These are phyloP conservation scores for Drosophila nr. perissopoda DNA, from an alignment of 2,888 invertebrate species.

Conservation along the genomic window DNA sequence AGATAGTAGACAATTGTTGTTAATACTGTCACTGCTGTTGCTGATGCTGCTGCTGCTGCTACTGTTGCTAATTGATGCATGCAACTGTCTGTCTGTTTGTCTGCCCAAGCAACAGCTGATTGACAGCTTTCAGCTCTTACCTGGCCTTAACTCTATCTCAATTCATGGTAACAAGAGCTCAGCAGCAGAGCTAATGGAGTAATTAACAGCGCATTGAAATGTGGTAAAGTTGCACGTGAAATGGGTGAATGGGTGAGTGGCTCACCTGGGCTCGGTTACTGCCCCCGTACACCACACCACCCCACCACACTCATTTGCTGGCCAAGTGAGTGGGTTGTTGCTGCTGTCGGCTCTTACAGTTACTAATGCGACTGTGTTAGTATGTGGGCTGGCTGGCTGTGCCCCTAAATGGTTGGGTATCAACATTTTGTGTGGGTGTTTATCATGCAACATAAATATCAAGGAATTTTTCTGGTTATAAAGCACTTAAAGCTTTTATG, in stretches of 20 bases:
- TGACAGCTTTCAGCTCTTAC: slow-evolving; percentile 33
- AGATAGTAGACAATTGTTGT: neutral
- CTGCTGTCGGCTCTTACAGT: slow-evolving; percentile 12
- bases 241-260: slow-evolving; percentile 73
- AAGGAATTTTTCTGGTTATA: neutral
- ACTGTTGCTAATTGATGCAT: slow-evolving; percentile 61
- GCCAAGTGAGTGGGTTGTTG: slow-evolving; percentile 41
- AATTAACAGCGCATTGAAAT: slow-evolving; percentile 64
- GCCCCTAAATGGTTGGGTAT: neutral
- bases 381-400: slow-evolving; percentile 11
- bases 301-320: neutral
- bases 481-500: neutral
- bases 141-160: slow-evolving; percentile 11
- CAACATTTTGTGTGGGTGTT: neutral
- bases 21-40: slow-evolving; percentile 5
- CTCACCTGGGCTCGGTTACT: slow-evolving; percentile 28
- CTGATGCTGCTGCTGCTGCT: slow-evolving; percentile 22
- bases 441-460: neutral
- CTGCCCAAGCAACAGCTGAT: slow-evolving; percentile 35
- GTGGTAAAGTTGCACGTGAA: slow-evolving; percentile 50
- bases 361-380: slow-evolving; percentile 13
- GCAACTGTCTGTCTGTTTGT: slow-evolving; percentile 23
- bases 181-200: slow-evolving; percentile 63
- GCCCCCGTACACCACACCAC: neutral
- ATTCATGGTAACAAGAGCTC: slow-evolving; percentile 38